Conservation (phyloP, 2,888 invertebrate species). For the Drosophila atripex region DNA sequence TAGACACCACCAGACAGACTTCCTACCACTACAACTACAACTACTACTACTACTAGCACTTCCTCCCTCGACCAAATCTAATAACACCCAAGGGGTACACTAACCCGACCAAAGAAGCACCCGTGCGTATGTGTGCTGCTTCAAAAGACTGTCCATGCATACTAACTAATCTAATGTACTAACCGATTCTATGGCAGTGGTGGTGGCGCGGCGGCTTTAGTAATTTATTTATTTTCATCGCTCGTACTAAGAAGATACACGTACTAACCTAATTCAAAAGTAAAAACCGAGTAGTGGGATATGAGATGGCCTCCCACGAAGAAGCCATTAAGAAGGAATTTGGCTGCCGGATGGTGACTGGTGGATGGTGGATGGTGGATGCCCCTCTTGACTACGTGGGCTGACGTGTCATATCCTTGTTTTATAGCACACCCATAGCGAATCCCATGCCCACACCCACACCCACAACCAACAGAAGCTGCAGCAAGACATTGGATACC, state of each 20-base stretch:
- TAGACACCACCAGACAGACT: conserved; percentile 46
- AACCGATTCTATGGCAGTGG: conserved; percentile 30
- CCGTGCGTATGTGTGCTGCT: conserved; percentile 25
- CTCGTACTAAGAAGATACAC: neutral
- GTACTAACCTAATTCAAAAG: conserved; percentile 15
- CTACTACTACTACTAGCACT: conserved; percentile 14
- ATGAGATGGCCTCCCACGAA: neutral
- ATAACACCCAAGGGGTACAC: conserved; percentile 45
- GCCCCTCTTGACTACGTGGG: neutral
- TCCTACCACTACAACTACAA: neutral
- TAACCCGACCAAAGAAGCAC: conserved; percentile 40
- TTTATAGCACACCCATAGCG: conserved; percentile 23
- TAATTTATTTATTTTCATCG: neutral
- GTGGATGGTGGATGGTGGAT: neutral
- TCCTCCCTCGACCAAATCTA: conserved; percentile 42
- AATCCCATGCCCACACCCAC: conserved; percentile 13
- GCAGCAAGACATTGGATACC: conserved; percentile 71
- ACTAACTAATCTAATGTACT: conserved; percentile 48
- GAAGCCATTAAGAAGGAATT: conserved; percentile 1
- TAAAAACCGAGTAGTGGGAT: conserved; percentile 1
- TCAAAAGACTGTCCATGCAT: conserved; percentile 63
- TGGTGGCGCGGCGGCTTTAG: conserved; percentile 12
- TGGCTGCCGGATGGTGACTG: neutral
- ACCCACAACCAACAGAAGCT: conserved; percentile 45
- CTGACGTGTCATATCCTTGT: conserved; percentile 14